These are phyloP conservation scores for Heloderma charlesbogerti DNA, from an alignment of 2,113 vertebrate genomes.

Conservation along the genomic window DNA sequence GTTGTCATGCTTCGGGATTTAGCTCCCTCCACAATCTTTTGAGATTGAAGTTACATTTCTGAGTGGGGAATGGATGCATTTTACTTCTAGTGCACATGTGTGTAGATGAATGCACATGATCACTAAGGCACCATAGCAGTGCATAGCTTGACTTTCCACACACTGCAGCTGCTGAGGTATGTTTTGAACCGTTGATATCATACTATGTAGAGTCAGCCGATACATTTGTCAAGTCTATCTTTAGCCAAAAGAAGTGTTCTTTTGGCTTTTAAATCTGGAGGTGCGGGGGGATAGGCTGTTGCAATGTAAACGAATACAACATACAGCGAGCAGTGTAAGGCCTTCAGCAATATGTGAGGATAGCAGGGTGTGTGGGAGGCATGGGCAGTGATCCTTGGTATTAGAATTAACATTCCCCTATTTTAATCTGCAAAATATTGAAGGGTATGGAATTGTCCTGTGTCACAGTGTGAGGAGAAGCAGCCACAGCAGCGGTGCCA, in stretches of 20 bases:
- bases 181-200: background rate
- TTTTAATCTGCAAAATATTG: background rate
- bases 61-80: background rate
- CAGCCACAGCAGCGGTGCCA: background rate
- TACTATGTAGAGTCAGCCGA: background rate
- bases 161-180: background rate
- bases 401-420: background rate
- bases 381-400: background rate
- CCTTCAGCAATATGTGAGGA: background rate
- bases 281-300: background rate
- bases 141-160: no score
- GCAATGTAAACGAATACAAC: background rate
- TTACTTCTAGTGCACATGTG: background rate
- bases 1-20: background rate
- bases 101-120: background rate
- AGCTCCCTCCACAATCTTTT: background rate
- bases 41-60: background rate
- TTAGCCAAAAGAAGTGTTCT: background rate
- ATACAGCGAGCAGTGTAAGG: background rate
- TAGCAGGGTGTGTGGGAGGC: background rate
- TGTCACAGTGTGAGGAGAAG: background rate
- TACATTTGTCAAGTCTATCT: background rate
- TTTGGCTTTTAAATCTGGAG: background rate
- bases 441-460: background rate
- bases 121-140: background rate